Evolutionary conservation across 2,888 invertebrate genomes (phyloP).

Genomic region (Cheilosia vernalis): DNA sequence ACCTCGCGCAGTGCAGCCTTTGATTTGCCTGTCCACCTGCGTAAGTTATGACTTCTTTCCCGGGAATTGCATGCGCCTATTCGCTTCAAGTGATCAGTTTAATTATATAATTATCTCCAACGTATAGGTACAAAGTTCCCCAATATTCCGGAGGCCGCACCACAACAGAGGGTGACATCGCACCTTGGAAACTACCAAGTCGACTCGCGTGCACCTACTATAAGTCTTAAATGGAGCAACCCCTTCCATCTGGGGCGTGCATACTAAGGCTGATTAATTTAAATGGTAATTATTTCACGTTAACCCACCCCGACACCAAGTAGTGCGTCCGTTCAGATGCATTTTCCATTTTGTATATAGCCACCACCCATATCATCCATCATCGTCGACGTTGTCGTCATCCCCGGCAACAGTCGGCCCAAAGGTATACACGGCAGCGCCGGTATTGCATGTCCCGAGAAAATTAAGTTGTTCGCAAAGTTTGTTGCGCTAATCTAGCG

Average conservation of each 20-base stretch:
- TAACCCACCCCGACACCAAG: conserved; percentile 64
- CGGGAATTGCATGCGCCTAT: conserved; percentile 40
- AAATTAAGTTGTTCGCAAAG: conserved; percentile 79
- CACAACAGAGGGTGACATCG: conserved; percentile 41
- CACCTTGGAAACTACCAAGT: conserved; percentile 37
- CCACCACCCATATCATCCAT: conserved; percentile 49
- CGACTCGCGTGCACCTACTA: background rate
- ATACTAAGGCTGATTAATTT: conserved; percentile 78
- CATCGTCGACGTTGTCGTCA: conserved; percentile 6
- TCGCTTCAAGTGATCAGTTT: conserved; percentile 40
- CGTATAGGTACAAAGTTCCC: too few relatives aligned
- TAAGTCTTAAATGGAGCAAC: conserved; percentile 42
- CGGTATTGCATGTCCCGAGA: conserved; percentile 77
- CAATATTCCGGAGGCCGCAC: background rate
- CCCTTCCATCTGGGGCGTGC: conserved; percentile 32
- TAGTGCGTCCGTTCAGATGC: conserved; percentile 64
- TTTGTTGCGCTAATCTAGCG: conserved; percentile 71
- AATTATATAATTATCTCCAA: conserved; percentile 44
- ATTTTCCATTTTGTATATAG: conserved; percentile 36
- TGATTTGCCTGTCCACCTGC: background rate
- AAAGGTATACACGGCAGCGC: background rate
- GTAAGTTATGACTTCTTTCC: conserved; percentile 3
- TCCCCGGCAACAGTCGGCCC: conserved; percentile 1
- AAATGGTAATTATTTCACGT: conserved; percentile 79
- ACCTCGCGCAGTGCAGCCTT: background rate